A percentile compares a stretch with the other conserved stretches of the same genome.
Evolutionary conservation across 2,113 vertebrate genomes (phyloP).

Genomic region (Leptosomus discolor): DNA sequence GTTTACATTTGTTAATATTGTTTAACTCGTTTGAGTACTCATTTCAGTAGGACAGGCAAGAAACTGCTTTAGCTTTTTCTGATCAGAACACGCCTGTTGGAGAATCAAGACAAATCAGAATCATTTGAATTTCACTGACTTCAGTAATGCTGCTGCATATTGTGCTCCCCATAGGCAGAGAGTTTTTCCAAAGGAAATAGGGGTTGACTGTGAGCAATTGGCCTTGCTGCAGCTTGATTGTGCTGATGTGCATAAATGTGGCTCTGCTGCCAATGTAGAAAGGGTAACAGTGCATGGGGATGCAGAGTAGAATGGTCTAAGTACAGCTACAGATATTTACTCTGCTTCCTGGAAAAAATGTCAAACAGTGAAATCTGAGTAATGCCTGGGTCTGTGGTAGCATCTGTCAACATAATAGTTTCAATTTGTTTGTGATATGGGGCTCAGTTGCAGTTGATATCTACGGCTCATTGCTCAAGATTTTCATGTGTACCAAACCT

Average conservation of each 20-base stretch:
- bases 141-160: neutral
- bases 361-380: neutral
- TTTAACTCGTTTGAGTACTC: neutral
- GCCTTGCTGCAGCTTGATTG: neutral
- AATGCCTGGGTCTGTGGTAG: neutral
- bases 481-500: neutral
- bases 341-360: accelerated
- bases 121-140: neutral
- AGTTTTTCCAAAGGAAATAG: neutral
- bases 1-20: neutral
- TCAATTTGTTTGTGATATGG: neutral
- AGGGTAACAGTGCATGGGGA: neutral
- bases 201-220: neutral
- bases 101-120: neutral
- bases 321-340: neutral
- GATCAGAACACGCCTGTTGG: neutral
- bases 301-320: neutral
- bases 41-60: neutral
- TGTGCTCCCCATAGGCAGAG: neutral
- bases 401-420: neutral
- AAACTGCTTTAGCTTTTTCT: neutral
- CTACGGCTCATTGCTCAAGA: neutral
- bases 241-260: neutral
- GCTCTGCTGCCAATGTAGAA: neutral
- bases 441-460: neutral